These are phyloP conservation scores for Orthonevra nobilis DNA, from an alignment of 2,888 invertebrate species.

Conservation along the genomic window DNA sequence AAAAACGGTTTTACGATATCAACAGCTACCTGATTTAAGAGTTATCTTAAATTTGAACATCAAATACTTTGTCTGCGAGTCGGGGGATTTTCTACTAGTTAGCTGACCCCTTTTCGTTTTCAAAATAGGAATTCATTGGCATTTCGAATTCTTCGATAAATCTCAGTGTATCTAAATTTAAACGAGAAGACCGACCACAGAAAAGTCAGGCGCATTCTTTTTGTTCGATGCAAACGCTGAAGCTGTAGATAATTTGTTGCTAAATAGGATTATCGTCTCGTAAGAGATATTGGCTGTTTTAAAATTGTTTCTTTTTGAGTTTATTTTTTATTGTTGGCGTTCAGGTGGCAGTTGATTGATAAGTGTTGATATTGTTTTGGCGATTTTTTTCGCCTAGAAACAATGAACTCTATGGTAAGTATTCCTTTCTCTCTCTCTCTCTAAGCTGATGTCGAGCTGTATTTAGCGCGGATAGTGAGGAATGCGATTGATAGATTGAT, in stretches of 20 bases:
- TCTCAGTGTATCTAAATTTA: conserved; percentile 40
- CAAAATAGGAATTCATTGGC: conserved; percentile 58
- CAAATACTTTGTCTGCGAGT: no score
- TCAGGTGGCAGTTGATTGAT: conserved; percentile 31
- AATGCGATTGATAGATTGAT: conserved; percentile 57
- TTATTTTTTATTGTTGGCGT: conserved; percentile 27
- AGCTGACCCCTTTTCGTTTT: conserved; percentile 33
- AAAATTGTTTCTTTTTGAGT: background rate
- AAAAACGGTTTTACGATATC: no score
- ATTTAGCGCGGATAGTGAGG: conserved; percentile 37
- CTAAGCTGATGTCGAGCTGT: conserved; percentile 13
- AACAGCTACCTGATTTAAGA: no score
- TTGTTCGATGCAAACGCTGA: background rate
- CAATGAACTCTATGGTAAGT: conserved; percentile 12
- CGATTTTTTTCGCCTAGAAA: conserved; percentile 32
- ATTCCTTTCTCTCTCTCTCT: background rate
- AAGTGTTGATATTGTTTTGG: conserved; percentile 16
- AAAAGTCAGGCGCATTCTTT: background rate
- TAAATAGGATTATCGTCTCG: background rate
- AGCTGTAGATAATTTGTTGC: background rate
- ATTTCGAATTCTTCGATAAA: conserved; percentile 38
- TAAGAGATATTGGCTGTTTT: background rate
- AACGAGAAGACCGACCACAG: background rate
- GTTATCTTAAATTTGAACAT: no score
- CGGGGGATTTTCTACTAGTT: no score